Evolutionary conservation across 2,797 vertebrate species (phyloP).

Genomic region (Phrynocephalus guinanensis): DNA sequence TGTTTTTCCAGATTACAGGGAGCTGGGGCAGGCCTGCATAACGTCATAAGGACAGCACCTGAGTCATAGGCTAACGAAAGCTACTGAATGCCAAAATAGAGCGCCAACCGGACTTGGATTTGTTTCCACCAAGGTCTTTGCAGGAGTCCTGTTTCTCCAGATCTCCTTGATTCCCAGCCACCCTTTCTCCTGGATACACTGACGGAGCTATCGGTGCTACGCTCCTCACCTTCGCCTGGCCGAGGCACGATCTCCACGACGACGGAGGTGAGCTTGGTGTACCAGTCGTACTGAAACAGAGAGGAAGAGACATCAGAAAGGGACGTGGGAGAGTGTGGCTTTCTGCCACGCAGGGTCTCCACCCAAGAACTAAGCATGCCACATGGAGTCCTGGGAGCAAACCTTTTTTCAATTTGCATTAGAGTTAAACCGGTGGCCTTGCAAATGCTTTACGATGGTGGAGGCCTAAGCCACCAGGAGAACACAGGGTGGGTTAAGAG

Average conservation of each 20-base stretch:
- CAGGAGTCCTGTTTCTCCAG: neutral
- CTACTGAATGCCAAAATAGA: neutral
- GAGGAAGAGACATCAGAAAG: conserved; percentile 16
- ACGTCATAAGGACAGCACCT: neutral
- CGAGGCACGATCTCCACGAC: conserved; percentile 88
- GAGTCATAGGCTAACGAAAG: neutral
- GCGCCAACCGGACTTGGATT: neutral
- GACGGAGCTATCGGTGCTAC: neutral
- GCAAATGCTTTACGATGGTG: neutral
- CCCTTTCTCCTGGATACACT: neutral
- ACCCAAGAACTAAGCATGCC: no score
- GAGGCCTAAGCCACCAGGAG: neutral
- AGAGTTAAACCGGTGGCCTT: neutral
- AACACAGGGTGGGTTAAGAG: neutral
- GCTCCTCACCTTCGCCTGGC: conserved; percentile 82
- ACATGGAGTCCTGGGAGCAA: neutral
- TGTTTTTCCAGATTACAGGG: neutral
- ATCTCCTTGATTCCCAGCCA: neutral
- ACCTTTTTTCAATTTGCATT: neutral
- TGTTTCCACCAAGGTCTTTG: neutral
- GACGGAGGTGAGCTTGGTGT: conserved; percentile 89
- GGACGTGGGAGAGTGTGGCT: neutral
- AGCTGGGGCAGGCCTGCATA: neutral
- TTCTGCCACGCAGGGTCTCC: neutral
- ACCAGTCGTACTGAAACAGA: conserved; percentile 92